Conservation (phyloP, 2,888 invertebrate genomes). For the Heliconius sara region DNA sequence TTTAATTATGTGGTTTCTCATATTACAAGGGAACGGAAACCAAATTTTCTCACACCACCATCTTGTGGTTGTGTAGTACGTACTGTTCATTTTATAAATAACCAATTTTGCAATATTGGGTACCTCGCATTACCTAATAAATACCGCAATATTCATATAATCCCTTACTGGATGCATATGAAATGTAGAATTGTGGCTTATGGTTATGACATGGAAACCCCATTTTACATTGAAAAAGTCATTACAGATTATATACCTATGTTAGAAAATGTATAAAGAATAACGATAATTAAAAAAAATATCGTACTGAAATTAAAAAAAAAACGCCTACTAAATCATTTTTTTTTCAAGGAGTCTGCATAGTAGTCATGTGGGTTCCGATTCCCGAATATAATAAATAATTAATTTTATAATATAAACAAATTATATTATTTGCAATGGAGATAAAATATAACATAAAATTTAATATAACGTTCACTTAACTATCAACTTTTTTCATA, state of each 20-base stretch:
- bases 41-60: background rate
- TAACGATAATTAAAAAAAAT: too few relatives aligned
- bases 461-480: background rate
- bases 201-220: background rate
- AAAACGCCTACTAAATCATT: too few relatives aligned
- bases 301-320: too few relatives aligned
- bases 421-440: too few relatives aligned
- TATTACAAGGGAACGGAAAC: conserved; percentile 1
- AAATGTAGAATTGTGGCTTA: background rate
- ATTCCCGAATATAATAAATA: too few relatives aligned
- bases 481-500: background rate
- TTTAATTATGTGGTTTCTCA: background rate
- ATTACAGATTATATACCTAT: background rate
- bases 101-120: background rate
- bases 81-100: background rate
- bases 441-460: background rate
- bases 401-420: too few relatives aligned
- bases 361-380: too few relatives aligned
- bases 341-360: too few relatives aligned
- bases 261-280: too few relatives aligned
- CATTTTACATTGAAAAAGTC: background rate
- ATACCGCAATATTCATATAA: conserved; percentile 19
- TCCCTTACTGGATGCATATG: background rate
- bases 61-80: background rate
- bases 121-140: background rate